phyloP scores from a whole-genome alignment of 2,797 vertebrate genomes.

The Jordanella pulchra region DNA sequence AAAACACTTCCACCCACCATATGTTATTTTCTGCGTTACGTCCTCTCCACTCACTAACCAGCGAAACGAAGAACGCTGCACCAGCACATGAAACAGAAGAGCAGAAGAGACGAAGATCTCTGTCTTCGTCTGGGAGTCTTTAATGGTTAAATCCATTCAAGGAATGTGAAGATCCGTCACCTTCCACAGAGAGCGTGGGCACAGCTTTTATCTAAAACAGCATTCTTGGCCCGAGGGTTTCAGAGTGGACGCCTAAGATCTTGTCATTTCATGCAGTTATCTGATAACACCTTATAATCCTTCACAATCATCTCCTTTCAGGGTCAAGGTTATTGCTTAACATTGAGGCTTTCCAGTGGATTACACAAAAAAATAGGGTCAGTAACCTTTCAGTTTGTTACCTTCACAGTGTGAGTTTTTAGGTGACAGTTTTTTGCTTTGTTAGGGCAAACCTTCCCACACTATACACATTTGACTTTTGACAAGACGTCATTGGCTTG shows the following conservation, averaged over 20 bases:
- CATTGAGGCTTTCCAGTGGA: constrained; percentile 62
- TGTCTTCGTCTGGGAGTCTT: constrained; percentile 34
- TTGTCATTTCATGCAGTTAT: constrained; percentile 62
- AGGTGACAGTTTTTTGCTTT: constrained; percentile 20
- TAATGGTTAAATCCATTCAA: constrained; percentile 36
- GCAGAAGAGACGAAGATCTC: constrained; percentile 57
- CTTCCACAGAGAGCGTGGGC: constrained; percentile 25
- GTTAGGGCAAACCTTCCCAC: neutral
- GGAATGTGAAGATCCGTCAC: constrained; percentile 25
- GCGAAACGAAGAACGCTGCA: constrained; percentile 20
- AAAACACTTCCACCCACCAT: constrained; percentile 59
- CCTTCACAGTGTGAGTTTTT: constrained; percentile 35
- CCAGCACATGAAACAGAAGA: constrained; percentile 49
- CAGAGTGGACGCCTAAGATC: constrained; percentile 43
- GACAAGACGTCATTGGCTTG: neutral
- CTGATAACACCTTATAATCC: constrained; percentile 71
- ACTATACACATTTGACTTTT: constrained; percentile 21
- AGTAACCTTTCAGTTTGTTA: constrained; percentile 51
- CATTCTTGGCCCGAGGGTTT: constrained; percentile 60
- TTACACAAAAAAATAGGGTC: constrained; percentile 57
- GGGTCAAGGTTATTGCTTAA: constrained; percentile 48
- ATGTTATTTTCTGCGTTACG: constrained; percentile 41
- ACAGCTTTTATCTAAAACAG: constrained; percentile 55
- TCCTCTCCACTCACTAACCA: constrained; percentile 32
- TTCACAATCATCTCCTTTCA: constrained; percentile 49